phyloP scores from a whole-genome alignment of 30 jellyfish, hydroid and myxozoan species.

The Turritopsis dohrnii region DNA sequence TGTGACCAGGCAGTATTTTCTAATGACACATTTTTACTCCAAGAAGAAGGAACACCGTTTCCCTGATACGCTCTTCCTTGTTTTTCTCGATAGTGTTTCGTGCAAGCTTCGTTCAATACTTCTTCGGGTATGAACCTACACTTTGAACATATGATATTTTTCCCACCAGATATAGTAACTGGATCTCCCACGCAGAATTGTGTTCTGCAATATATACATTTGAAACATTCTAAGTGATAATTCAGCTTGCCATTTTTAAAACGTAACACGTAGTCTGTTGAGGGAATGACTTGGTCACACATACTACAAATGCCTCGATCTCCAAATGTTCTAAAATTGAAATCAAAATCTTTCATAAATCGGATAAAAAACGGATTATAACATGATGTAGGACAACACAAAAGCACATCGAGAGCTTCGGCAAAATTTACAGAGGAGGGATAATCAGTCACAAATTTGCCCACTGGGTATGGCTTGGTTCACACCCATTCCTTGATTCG shows the following conservation, averaged over 20 bases:
- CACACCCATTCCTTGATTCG: no score
- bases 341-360: no score
- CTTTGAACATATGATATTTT: conserved; percentile 19
- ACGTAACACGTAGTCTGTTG: conserved; percentile 41
- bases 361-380: not conserved
- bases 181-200: conserved; percentile 44
- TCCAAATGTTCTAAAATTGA: conserved; percentile 43
- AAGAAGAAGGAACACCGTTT: not conserved
- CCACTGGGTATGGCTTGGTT: no score
- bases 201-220: conserved; percentile 27
- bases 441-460: no score
- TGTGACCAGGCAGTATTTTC: not conserved
- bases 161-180: conserved; percentile 19
- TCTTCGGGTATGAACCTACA: conserved; percentile 1
- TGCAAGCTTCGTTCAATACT: not conserved
- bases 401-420: no score
- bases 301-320: conserved; percentile 37
- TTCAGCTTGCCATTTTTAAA: conserved; percentile 20
- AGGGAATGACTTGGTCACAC: conserved; percentile 37
- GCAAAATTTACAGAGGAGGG: no score
- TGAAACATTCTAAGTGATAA: conserved; percentile 40
- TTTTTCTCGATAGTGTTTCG: not conserved
- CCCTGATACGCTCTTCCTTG: not conserved
- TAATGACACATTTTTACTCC: not conserved
- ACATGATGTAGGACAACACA: no score